Percentiles rank a stretch among this genome's conserved stretches.
Evolutionary conservation across 2,113 vertebrate species (phyloP).

Genomic region (Passer montanus): DNA sequence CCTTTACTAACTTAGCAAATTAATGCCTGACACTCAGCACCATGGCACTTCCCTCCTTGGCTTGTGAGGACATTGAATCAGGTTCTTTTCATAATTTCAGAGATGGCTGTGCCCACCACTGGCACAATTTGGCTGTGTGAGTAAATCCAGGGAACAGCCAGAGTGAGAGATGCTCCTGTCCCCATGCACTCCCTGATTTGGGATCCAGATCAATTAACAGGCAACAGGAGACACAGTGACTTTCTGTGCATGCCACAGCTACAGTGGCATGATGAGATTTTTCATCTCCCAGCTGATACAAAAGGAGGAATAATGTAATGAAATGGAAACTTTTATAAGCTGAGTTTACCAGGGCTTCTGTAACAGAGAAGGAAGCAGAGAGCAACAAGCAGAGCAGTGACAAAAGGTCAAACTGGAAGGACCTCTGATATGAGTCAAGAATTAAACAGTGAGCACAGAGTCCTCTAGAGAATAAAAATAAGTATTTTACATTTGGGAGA

Average conservation of each 20-base stretch:
- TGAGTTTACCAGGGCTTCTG: background rate
- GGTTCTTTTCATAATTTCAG: background rate
- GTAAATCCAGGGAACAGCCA: background rate
- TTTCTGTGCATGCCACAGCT: background rate
- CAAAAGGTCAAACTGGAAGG: background rate
- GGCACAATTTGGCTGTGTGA: background rate
- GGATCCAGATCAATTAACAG: background rate
- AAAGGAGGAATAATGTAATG: background rate
- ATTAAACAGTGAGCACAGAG: background rate
- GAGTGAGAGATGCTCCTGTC: background rate
- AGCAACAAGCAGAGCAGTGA: background rate
- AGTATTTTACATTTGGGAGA: background rate
- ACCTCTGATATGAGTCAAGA: background rate
- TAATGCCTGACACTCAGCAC: background rate
- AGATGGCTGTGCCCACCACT: background rate
- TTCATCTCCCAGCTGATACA: background rate
- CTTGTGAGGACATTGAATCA: background rate
- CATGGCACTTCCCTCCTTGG: background rate
- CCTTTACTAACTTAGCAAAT: background rate
- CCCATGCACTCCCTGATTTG: background rate
- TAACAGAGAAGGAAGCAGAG: background rate
- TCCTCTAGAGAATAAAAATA: background rate
- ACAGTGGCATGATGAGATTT: background rate
- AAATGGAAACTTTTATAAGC: background rate
- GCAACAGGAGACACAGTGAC: accelerated